These are phyloP conservation scores for Taphrorychus bicolor DNA, from an alignment of 2,888 invertebrate species.

Conservation along the genomic window DNA sequence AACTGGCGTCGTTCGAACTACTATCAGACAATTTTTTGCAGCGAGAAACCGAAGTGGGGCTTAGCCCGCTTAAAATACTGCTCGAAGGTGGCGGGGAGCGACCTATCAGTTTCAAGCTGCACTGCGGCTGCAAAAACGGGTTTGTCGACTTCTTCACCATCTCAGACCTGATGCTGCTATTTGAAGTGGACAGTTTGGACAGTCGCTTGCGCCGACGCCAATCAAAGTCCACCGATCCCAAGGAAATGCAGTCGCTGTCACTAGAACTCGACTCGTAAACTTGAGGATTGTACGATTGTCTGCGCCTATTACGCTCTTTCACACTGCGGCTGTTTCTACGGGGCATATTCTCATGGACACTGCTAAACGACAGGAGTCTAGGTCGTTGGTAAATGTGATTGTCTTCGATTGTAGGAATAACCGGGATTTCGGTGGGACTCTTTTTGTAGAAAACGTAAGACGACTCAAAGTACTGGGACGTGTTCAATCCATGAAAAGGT, in stretches of 20 bases:
- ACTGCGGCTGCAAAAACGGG: constrained; percentile 58
- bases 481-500: constrained; percentile 44
- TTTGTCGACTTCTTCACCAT: constrained; percentile 52
- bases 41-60: constrained; percentile 61
- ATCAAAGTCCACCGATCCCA: constrained; percentile 59
- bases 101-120: constrained; percentile 56
- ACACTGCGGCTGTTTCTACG: constrained; percentile 59
- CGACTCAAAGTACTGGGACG: constrained; percentile 51
- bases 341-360: constrained; percentile 52
- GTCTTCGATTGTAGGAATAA: constrained; percentile 21
- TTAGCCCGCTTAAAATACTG: constrained; percentile 65
- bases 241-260: constrained; percentile 60
- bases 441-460: constrained; percentile 53
- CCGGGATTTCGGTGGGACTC: constrained; percentile 42
- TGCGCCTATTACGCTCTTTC: constrained; percentile 63
- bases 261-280: constrained; percentile 64
- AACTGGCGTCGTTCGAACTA: constrained; percentile 57
- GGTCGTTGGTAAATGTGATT: constrained; percentile 44
- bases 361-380: constrained; percentile 51
- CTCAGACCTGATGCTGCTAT: constrained; percentile 58
- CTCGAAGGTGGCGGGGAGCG: constrained; percentile 65
- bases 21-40: constrained; percentile 51
- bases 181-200: constrained; percentile 56
- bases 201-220: constrained; percentile 56
- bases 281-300: constrained; percentile 67